These are phyloP conservation scores for Parthenolecanium corni DNA, from an alignment of 2,888 invertebrate species.

Conservation along the genomic window DNA sequence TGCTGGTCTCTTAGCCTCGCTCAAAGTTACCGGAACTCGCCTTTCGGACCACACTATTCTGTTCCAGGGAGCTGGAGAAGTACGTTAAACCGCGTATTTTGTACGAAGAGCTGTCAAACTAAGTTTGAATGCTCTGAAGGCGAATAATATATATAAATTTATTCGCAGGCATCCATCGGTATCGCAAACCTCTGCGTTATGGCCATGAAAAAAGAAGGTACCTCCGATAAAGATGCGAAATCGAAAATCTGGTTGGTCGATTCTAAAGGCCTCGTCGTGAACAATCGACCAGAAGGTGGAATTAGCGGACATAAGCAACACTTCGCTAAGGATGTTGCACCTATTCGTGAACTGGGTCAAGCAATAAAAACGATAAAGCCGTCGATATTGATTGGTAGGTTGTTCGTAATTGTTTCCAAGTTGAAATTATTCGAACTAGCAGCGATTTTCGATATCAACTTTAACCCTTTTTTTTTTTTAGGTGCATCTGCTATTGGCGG, in stretches of 20 bases:
- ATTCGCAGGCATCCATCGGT: constrained; percentile 73
- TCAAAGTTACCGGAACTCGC: constrained; percentile 67
- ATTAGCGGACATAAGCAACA: constrained; percentile 64
- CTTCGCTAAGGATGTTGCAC: constrained; percentile 67
- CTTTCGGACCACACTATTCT: constrained; percentile 76
- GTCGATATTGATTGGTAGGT: constrained; percentile 69
- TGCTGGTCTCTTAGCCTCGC: constrained; percentile 79
- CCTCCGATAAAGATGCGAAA: constrained; percentile 60
- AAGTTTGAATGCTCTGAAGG: no score
- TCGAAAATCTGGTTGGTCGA: constrained; percentile 89
- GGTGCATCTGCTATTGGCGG: constrained; percentile 87
- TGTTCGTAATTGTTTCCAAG: not conserved
- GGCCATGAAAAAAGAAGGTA: constrained; percentile 84
- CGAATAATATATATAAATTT: no score
- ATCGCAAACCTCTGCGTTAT: constrained; percentile 84
- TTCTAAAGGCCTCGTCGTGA: constrained; percentile 86
- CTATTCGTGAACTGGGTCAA: constrained; percentile 64
- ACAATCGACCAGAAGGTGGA: constrained; percentile 70
- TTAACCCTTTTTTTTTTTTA: constrained; percentile 35
- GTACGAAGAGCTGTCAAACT: no score
- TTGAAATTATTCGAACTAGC: not conserved
- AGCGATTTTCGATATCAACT: not conserved
- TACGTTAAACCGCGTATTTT: constrained; percentile 40
- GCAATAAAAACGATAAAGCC: constrained; percentile 74
- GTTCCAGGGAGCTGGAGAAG: constrained; percentile 96